A percentile compares a stretch with the other conserved stretches of the same genome.
These are phyloP conservation scores for Caenorhabditis japonica DNA, from an alignment of 2,888 invertebrate genomes.

Conservation along the genomic window DNA sequence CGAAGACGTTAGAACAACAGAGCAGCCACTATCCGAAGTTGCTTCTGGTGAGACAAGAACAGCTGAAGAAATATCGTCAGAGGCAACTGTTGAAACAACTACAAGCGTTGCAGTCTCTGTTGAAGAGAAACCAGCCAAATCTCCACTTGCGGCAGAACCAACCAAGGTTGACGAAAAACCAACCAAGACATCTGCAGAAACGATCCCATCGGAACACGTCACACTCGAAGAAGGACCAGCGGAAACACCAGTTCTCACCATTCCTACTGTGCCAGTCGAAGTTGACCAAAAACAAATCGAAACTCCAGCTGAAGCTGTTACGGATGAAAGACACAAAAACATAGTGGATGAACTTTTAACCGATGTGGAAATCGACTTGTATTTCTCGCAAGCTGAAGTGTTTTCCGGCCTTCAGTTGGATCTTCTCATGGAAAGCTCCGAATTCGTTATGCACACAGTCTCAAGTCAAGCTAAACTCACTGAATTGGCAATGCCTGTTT, in stretches of 20 bases:
- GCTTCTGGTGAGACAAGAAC: background rate
- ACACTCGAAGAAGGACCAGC: constrained; percentile 5
- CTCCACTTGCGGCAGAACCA: no score
- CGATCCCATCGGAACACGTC: background rate
- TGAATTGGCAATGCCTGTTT: no score
- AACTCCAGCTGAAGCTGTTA: constrained; percentile 6
- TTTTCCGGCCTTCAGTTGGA: constrained; percentile 1
- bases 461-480: no score
- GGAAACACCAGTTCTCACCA: background rate
- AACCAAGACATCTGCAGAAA: constrained; percentile 1
- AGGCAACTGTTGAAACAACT: background rate
- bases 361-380: no score
- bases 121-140: no score
- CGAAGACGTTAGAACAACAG: background rate
- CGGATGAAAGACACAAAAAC: background rate
- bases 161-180: constrained; percentile 2
- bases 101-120: no score
- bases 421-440: constrained; percentile 11
- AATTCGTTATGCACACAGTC: constrained; percentile 4
- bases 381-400: no score
- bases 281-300: constrained; percentile 7
- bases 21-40: constrained; percentile 6
- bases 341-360: background rate
- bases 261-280: constrained; percentile 8
- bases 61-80: background rate